Evolutionary conservation across 2,113 vertebrate species (phyloP), one percentile per base, ranked within the genome.

Genomic region (Reinhardtius hippoglossoides): DNA sequence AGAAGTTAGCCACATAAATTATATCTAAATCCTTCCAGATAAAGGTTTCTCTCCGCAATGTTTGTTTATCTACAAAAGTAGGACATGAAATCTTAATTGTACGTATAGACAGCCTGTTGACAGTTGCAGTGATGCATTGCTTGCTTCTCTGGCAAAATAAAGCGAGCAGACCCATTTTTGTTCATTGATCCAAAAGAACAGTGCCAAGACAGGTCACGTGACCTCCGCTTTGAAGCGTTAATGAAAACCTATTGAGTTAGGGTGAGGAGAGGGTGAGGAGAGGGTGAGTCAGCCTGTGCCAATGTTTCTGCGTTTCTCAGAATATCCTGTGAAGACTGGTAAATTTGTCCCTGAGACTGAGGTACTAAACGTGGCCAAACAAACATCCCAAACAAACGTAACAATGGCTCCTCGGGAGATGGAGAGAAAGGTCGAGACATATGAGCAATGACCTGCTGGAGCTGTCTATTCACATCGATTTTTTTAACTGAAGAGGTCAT

Each of bases 221-320:
- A 80, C 65, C 77, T 77, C 68, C 57, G 64, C 76, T 70, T 27
- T 71, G 56, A 84, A 74, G 64, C 27, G 35, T 80, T 71, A 74
- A 81, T 74, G 58, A 85, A 59, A 86, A 63, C 60, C 57, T 82
- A 80, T 83, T 81, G 67, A 84, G 67, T 81, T 81, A 85, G 57
- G 14, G 14, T 64, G 48, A 67, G 78, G 42, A 67, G 79, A 70
- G 50, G 58, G 61, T 46, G 50, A 66, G 44, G 44, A 70, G 79
- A 67, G 50, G 58, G 61, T 48, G 50, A 66, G 44, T 52, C 59
- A 35, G 73, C 10, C 44, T 65, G 60, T 18, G 46, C 40, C 40
- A 42, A 13, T 56, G 23, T 76, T 74, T 76, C 12, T 73, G 48
- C 0, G 18, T 74, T 87, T 87, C 81, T 72, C 31, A 27, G 80